Conservation (phyloP, 2,888 invertebrate species). For the Halictus ligatus region DNA sequence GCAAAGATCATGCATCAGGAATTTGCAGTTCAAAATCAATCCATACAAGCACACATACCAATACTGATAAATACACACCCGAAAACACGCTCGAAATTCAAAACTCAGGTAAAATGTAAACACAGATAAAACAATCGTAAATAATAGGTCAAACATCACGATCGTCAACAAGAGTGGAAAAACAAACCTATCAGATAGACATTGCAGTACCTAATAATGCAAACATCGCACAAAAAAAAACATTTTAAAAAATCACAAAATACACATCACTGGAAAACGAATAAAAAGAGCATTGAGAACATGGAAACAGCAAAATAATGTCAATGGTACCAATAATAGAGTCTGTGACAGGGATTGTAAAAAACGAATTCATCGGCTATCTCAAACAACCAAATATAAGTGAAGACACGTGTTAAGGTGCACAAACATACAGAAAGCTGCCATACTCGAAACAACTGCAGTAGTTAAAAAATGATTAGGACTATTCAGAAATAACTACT, state of each 20-base stretch:
- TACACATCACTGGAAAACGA: neutral
- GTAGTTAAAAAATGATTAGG: neutral
- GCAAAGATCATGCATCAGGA: neutral
- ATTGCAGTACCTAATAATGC: neutral
- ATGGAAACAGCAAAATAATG: neutral
- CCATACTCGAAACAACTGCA: neutral
- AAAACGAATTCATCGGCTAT: neutral
- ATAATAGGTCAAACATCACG: neutral
- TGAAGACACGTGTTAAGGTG: neutral
- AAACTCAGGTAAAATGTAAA: neutral
- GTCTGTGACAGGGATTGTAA: neutral
- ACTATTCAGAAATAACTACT: no score
- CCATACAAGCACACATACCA: neutral
- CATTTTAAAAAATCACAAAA: neutral
- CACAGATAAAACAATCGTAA: neutral
- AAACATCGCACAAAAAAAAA: neutral
- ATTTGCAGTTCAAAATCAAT: conserved; percentile 1
- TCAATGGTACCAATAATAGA: neutral
- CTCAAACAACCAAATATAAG: neutral
- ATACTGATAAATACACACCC: neutral
- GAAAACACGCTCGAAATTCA: neutral
- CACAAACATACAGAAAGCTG: neutral
- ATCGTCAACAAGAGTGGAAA: neutral
- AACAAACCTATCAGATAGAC: neutral
- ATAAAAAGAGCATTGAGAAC: neutral